A percentile compares a stretch with the other conserved stretches of the same genome.
Conservation (phyloP, 37 sponge, comb jelly and placozoan genomes). For the Chondrosia reniformis region DNA sequence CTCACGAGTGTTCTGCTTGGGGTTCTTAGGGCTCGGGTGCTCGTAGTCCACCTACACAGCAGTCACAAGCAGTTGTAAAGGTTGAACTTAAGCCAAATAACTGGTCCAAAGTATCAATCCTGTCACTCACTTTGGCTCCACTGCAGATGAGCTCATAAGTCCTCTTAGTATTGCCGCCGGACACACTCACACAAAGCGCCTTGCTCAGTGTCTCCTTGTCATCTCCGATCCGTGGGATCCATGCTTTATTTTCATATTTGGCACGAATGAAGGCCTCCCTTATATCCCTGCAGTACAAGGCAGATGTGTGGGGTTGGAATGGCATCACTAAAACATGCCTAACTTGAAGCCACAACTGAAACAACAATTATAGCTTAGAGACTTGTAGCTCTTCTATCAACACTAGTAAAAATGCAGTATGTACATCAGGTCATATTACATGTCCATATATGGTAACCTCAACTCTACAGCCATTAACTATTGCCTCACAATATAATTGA, state of each 20-base stretch:
- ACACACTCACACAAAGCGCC: conserved; percentile 46
- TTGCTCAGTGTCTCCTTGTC: conserved; percentile 33
- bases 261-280: conserved; percentile 73
- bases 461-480: no score
- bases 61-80: no score
- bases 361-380: no score
- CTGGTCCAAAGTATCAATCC: no score
- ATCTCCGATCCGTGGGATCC: conserved; percentile 47
- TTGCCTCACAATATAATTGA: no score
- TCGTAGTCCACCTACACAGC: conserved; percentile 9
- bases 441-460: no score
- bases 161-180: conserved; percentile 47
- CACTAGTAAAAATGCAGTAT: no score
- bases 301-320: not conserved
- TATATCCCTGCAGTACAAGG: conserved; percentile 36
- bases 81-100: no score
- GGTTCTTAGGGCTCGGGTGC: conserved; percentile 9
- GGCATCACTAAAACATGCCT: not conserved
- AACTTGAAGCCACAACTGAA: not conserved
- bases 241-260: conserved; percentile 74
- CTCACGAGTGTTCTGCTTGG: conserved; percentile 27
- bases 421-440: no score
- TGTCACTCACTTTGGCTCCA: conserved; percentile 66
- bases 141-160: conserved; percentile 50
- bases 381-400: no score